Evolutionary conservation across 2,888 invertebrate genomes (phyloP).

Genomic region (Petrolisthes cinctipes): DNA sequence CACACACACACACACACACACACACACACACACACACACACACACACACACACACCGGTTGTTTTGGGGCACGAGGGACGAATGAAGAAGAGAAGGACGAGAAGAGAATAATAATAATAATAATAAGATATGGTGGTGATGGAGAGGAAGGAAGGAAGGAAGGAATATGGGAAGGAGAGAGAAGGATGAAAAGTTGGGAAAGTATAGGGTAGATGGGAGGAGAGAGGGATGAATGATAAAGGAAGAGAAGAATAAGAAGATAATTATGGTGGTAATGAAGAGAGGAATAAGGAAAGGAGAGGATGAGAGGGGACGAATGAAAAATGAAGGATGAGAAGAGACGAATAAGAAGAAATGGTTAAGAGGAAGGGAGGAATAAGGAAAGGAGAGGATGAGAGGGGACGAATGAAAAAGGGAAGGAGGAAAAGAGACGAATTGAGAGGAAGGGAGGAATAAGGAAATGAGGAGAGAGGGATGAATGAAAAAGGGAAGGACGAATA

Average conservation of each 20-base stretch:
- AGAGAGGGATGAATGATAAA: background rate
- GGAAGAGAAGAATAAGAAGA: background rate
- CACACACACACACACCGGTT: background rate
- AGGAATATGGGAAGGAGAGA: background rate
- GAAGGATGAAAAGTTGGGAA: background rate
- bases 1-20: constrained; percentile 1
- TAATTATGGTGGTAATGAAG: background rate
- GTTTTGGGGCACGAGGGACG: background rate
- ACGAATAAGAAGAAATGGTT: background rate
- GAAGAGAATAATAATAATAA: background rate
- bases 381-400: background rate
- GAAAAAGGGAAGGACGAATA: background rate
- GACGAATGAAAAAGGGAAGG: background rate
- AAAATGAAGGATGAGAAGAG: background rate
- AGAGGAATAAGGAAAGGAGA: background rate
- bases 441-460: constrained; percentile 12
- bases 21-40: constrained; percentile 1
- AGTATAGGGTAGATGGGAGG: background rate
- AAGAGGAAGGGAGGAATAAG: background rate
- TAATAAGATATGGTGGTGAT: background rate
- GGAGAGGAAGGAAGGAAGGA: background rate
- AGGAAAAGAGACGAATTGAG: background rate
- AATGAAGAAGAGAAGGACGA: background rate
- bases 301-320: background rate
- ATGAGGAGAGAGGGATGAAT: background rate